A percentile compares a stretch with the other conserved stretches of the same genome.
Evolutionary conservation across 53 echinoderm and acorn worm species (phyloP).

Genomic region (Zoroaster sp.): DNA sequence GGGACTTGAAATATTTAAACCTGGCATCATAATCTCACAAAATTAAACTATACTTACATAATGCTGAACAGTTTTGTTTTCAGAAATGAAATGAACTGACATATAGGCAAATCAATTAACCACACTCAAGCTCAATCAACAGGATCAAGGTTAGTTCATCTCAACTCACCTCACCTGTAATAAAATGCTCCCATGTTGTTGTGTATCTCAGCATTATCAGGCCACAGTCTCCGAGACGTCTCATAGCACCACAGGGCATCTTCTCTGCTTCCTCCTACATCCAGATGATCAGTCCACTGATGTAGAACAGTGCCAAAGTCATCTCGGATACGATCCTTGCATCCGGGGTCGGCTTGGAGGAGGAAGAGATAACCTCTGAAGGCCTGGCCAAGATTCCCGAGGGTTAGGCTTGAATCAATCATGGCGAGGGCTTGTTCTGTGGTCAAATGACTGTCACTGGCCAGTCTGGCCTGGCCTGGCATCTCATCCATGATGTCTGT

Average conservation of each 20-base stretch:
- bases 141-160: no score
- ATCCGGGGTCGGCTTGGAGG: slow-evolving; percentile 18
- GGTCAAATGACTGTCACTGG: neutral
- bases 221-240: slow-evolving; percentile 64
- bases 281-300: slow-evolving; percentile 63
- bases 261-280: slow-evolving; percentile 39
- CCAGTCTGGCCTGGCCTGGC: neutral
- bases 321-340: neutral
- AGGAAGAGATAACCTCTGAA: slow-evolving; percentile 51
- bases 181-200: slow-evolving; percentile 70
- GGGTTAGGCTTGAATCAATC: slow-evolving; percentile 9
- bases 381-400: slow-evolving; percentile 34
- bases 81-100: neutral
- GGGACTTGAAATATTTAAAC: no score
- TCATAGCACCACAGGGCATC: slow-evolving; percentile 80
- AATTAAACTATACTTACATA: no score
- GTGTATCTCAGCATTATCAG: slow-evolving; percentile 67
- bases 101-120: no score
- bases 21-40: no score
- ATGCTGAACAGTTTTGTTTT: neutral
- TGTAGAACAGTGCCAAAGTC: slow-evolving; percentile 54
- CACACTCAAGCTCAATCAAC: no score
- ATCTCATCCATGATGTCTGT: neutral
- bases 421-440: slow-evolving; percentile 5
- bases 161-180: slow-evolving; percentile 56